Conservation (phyloP, 2,797 vertebrate genomes). For the Sebastes hubbsi region DNA sequence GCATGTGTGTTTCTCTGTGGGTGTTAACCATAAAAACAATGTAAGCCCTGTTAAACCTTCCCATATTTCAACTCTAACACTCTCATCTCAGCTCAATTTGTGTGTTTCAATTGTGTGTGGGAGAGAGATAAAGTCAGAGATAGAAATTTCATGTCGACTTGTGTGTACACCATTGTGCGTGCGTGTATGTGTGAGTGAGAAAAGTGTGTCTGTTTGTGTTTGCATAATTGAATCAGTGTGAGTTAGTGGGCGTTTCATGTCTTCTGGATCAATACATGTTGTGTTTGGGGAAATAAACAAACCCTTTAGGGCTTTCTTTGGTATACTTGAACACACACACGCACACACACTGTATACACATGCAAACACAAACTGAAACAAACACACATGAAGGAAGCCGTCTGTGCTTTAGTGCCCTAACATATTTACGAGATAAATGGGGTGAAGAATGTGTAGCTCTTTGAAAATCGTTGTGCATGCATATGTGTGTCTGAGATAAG, state of each 20-base stretch:
- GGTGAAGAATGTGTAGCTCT: slow-evolving; percentile 6
- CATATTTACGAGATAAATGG: slow-evolving; percentile 33
- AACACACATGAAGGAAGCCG: background rate
- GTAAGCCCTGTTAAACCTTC: slow-evolving; percentile 67
- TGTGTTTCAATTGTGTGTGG: slow-evolving; percentile 49
- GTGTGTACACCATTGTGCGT: background rate
- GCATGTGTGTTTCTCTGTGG: slow-evolving; percentile 37
- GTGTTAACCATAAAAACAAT: slow-evolving; percentile 67
- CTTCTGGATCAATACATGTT: slow-evolving; percentile 62
- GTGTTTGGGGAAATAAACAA: slow-evolving; percentile 66
- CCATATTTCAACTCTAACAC: slow-evolving; percentile 63
- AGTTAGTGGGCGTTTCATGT: slow-evolving; percentile 49
- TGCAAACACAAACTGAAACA: background rate
- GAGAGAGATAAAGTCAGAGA: slow-evolving; percentile 48
- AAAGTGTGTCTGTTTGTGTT: background rate
- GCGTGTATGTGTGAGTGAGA: background rate
- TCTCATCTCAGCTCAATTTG: slow-evolving; percentile 56
- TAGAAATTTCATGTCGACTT: slow-evolving; percentile 27
- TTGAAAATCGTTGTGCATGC: background rate
- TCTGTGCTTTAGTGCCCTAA: slow-evolving; percentile 6
- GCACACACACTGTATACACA: background rate
- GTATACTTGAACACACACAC: slow-evolving; percentile 3
- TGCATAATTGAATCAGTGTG: slow-evolving; percentile 27
- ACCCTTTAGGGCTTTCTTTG: slow-evolving; percentile 36
- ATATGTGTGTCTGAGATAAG: slow-evolving; percentile 9